Evolutionary conservation across 2,113 vertebrate genomes (phyloP).

Genomic region (Gymnogyps californianus): DNA sequence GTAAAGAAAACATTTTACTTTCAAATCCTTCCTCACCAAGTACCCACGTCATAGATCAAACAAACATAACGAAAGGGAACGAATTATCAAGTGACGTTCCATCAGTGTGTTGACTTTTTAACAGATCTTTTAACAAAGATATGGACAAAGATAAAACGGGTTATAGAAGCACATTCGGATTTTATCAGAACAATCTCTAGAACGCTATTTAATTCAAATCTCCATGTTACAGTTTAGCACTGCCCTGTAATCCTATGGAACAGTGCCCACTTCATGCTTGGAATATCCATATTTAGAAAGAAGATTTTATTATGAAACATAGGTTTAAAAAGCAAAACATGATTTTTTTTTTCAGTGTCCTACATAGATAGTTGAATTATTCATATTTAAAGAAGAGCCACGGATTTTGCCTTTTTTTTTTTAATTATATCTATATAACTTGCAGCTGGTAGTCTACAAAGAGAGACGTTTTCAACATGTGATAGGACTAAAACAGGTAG

Average conservation of each 20-base stretch:
- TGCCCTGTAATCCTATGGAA: neutral
- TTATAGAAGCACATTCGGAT: neutral
- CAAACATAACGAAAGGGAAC: neutral
- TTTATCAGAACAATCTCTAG: neutral
- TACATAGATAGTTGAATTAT: neutral
- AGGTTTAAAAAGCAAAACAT: neutral
- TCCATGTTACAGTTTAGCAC: neutral
- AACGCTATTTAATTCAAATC: neutral
- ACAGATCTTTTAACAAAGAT: neutral
- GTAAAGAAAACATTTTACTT: neutral
- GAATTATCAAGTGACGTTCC: neutral
- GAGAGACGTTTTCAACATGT: neutral
- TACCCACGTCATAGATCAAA: neutral
- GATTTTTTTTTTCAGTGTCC: neutral
- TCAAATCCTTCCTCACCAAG: neutral
- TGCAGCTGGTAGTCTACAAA: conserved; percentile 18
- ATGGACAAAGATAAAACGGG: neutral
- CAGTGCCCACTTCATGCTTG: neutral
- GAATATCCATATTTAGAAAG: neutral
- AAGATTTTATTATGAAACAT: neutral
- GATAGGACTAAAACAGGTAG: neutral
- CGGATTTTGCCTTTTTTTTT: neutral
- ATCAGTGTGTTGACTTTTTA: neutral
- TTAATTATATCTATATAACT: neutral
- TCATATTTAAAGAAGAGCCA: neutral